Base-by-base conservation (phyloP, 2,888 invertebrate genomes). In the Synanthedon andrenaeformis region DNA sequence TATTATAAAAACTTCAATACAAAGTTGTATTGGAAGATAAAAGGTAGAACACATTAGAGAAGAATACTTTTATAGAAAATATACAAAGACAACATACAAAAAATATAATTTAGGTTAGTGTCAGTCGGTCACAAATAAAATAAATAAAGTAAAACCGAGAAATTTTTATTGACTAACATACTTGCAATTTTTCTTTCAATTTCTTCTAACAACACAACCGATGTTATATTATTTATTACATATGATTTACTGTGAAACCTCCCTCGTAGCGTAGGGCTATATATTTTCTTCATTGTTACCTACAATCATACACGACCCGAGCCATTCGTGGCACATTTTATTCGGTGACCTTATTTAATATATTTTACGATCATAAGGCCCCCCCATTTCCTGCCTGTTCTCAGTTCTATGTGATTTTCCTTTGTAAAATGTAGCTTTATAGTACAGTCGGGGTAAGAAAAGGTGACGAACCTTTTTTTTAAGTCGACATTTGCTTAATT, bases 211-310 rank as follows among this genome's bases (percentile, higher is more conserved):
- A 35, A 35, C 12, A 45, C 45, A 49, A 17, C 17, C 49, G 17
- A 49, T 17, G 23, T 14, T 23, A 45, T 45, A 45, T 49, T 23
- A 23, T 23, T 23, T 49, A 49, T 49, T 19, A 14, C 11, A 12
- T 63, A 59, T 64, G 65, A 69, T 71, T 69, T 69, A 70, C 63
- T 63, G 52, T 49, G 61, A 58, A 62, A 67, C 65, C 70, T 65
- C 64, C 62, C 17, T 62, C 58, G 49, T 49, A 59, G 59, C 61
- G 66, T 49, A 59, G 59, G 60, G 66, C 64, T 65, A 74, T 72
- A 76, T 72, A 70, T 71, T 63, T 62, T 52, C 66, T 67, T 70
- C 76, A 74, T 73, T 76, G 73, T 72, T 66, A 68, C 70, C 58
- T 19, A 57, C 59, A 57, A 59, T 61, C 61, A 59, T 61, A 59